Evolutionary conservation across 2,888 invertebrate species (phyloP).

Genomic region (Acleris laterana): DNA sequence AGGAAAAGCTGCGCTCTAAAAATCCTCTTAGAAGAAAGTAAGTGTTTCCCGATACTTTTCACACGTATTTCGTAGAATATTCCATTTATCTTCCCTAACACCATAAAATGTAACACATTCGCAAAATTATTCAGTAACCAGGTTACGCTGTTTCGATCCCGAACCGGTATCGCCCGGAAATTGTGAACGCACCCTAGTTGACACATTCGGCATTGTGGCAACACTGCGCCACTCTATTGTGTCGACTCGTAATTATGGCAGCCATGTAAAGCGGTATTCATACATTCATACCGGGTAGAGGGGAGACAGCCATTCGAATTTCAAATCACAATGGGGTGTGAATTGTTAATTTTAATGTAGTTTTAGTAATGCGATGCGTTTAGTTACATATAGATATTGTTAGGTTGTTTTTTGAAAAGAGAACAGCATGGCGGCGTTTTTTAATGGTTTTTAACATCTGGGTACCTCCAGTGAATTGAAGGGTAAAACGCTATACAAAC

Average conservation of each 20-base stretch:
- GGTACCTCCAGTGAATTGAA: not conserved
- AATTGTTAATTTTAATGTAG: slow-evolving; percentile 56
- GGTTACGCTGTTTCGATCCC: slow-evolving; percentile 31
- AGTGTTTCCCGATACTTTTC: no score
- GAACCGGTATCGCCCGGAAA: slow-evolving; percentile 43
- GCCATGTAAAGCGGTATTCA: slow-evolving; percentile 52
- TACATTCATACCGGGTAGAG: slow-evolving; percentile 29
- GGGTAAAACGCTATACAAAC: not conserved
- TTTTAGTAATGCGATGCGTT: slow-evolving; percentile 60
- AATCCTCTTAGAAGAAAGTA: no score
- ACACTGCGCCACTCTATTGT: slow-evolving; percentile 51
- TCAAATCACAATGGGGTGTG: slow-evolving; percentile 51
- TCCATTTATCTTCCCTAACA: slow-evolving; percentile 12
- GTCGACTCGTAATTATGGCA: slow-evolving; percentile 56
- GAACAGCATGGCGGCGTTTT: slow-evolving; percentile 31
- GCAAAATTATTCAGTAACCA: slow-evolving; percentile 19
- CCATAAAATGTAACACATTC: slow-evolving; percentile 16
- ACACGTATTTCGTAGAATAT: not conserved
- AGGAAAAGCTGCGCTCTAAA: no score
- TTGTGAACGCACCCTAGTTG: slow-evolving; percentile 43
- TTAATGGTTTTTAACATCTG: slow-evolving; percentile 2
- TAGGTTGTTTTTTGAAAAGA: slow-evolving; percentile 19
- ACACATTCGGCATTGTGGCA: slow-evolving; percentile 47
- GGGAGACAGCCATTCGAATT: slow-evolving; percentile 22
- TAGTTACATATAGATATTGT: slow-evolving; percentile 29